A percentile compares a stretch with the other conserved stretches of the same genome.
Conservation (phyloP, 2,797 vertebrate genomes). For the Tinamus major region DNA sequence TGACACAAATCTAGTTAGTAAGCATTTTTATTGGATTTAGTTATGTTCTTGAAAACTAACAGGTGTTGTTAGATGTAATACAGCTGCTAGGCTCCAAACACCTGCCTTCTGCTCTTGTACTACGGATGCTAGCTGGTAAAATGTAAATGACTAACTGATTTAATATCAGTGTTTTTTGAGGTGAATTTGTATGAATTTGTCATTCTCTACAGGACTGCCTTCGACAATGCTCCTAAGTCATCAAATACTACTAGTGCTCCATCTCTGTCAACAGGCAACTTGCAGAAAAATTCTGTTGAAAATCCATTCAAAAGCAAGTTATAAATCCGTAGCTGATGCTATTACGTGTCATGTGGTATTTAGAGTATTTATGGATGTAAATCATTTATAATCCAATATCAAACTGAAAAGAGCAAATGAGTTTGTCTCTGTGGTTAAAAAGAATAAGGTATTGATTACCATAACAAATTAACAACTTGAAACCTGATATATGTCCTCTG, state of each 20-base stretch:
- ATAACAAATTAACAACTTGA: constrained; percentile 68
- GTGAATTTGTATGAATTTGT: constrained; percentile 7
- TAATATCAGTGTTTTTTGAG: neutral
- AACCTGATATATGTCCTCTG: constrained; percentile 57
- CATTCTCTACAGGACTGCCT: neutral
- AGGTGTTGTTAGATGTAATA: constrained; percentile 6
- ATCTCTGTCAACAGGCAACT: constrained; percentile 26
- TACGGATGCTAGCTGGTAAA: constrained; percentile 9
- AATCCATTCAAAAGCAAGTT: constrained; percentile 5
- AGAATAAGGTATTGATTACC: constrained; percentile 61
- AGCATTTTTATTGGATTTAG: constrained; percentile 34
- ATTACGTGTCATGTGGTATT: constrained; percentile 7
- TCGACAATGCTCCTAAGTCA: neutral
- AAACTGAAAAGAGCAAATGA: constrained; percentile 46
- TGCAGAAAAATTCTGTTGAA: neutral
- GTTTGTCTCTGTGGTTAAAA: constrained; percentile 62
- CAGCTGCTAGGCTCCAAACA: neutral
- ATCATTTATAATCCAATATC: constrained; percentile 54
- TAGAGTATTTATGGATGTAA: constrained; percentile 39
- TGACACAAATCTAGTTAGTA: constrained; percentile 25
- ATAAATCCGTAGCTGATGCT: neutral
- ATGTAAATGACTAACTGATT: constrained; percentile 21
- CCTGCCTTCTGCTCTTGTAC: neutral
- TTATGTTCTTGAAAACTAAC: constrained; percentile 6
- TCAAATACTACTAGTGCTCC: neutral